phyloP scores from a whole-genome alignment of 2,113 vertebrate genomes.

The Lonchura striata region DNA sequence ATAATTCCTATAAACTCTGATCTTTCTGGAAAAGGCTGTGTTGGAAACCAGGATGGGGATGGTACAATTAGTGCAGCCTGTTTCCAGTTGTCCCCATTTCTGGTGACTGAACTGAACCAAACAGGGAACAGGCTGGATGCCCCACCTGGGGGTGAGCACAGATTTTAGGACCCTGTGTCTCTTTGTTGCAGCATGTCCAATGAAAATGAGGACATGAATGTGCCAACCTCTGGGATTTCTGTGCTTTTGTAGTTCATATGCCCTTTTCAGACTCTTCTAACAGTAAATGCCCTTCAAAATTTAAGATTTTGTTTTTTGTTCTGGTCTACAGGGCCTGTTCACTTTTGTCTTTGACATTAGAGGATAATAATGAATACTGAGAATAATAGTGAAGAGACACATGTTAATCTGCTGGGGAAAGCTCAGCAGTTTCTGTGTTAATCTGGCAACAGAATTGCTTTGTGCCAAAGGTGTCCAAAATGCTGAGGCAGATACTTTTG shows the following conservation, averaged over 20 bases:
- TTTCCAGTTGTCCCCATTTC: not conserved
- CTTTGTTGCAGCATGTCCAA: not conserved
- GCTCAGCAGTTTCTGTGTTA: not conserved
- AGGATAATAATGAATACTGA: not conserved
- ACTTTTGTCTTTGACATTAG: not conserved
- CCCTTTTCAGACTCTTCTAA: not conserved
- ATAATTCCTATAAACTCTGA: not conserved
- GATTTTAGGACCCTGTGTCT: accelerated
- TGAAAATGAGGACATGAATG: not conserved
- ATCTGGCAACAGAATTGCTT: not conserved
- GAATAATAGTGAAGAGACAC: not conserved
- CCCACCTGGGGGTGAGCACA: not conserved
- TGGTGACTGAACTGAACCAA: not conserved
- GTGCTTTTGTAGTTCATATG: not conserved
- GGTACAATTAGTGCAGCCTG: not conserved
- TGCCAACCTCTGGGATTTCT: not conserved
- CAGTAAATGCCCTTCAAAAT: not conserved
- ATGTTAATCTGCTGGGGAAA: not conserved
- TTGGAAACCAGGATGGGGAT: not conserved
- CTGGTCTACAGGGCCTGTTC: not conserved
- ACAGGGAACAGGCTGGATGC: not conserved
- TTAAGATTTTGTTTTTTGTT: not conserved
- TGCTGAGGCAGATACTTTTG: not conserved
- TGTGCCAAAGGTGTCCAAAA: not conserved
- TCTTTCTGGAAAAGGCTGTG: not conserved